phyloP scores from a whole-genome alignment of 2,113 vertebrate species.

The Gallinago media region DNA sequence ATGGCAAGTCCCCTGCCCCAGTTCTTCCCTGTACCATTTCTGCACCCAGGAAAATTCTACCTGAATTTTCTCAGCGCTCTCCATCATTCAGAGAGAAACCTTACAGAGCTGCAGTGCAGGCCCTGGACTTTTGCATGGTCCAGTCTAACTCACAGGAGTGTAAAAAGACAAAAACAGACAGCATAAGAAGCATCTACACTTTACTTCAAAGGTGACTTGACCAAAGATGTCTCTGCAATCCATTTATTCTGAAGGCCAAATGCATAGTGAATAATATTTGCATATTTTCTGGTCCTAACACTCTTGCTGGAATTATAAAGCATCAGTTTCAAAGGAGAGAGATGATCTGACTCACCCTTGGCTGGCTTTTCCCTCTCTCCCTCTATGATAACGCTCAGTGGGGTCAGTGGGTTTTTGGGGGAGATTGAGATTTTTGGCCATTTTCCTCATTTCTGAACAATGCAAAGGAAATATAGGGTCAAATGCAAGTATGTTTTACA shows the following conservation, averaged over 20 bases:
- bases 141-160: not conserved
- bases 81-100: not conserved
- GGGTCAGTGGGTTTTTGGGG: not conserved
- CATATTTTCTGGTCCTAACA: not conserved
- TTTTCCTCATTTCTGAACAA: not conserved
- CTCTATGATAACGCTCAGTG: not conserved
- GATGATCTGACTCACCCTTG: not conserved
- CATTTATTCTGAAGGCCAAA: not conserved
- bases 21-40: not conserved
- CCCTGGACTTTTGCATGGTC: not conserved
- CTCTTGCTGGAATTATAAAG: not conserved
- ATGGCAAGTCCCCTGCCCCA: not conserved
- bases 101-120: not conserved
- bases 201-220: not conserved
- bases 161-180: not conserved
- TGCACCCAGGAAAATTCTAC: not conserved
- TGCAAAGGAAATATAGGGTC: not conserved
- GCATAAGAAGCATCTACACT: not conserved
- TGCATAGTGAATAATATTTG: not conserved
- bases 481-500: not conserved
- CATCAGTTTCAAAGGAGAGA: not conserved
- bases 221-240: not conserved
- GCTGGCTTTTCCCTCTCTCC: not conserved
- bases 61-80: not conserved
- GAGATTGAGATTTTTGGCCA: not conserved